These are phyloP conservation scores for Drosophila helvetica DNA, from an alignment of 2,888 invertebrate species.

Conservation along the genomic window DNA sequence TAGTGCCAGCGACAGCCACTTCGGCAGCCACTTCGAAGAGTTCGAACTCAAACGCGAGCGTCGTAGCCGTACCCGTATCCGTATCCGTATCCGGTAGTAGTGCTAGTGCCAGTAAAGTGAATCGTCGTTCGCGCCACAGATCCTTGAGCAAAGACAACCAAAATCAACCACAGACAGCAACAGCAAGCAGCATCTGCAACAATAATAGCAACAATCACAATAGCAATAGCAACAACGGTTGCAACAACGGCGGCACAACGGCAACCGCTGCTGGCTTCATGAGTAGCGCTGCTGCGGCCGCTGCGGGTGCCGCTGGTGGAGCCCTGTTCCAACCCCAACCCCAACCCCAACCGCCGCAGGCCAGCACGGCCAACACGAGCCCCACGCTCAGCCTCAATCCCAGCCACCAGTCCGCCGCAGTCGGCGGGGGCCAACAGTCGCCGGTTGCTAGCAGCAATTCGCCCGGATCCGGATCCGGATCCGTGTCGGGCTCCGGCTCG, in stretches of 20 bases:
- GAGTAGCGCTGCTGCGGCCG: slow-evolving; percentile 88
- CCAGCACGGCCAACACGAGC: slow-evolving; percentile 37
- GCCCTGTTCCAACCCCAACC: slow-evolving; percentile 87
- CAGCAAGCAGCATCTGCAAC: slow-evolving; percentile 28
- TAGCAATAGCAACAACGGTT: slow-evolving; percentile 66
- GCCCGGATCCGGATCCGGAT: slow-evolving; percentile 57
- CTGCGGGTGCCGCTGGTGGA: slow-evolving; percentile 91
- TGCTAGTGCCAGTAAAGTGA: slow-evolving; percentile 43
- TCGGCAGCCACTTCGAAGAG: slow-evolving; percentile 43
- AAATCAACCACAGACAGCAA: slow-evolving; percentile 36
- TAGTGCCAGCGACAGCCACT: slow-evolving; percentile 23
- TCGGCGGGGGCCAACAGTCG: slow-evolving; percentile 29
- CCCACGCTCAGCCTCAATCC: slow-evolving; percentile 20
- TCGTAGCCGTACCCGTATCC: neutral
- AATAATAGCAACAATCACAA: slow-evolving; percentile 55
- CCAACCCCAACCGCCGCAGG: slow-evolving; percentile 49
- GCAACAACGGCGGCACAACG: slow-evolving; percentile 66
- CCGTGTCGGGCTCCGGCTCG: slow-evolving; percentile 58
- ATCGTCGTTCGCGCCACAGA: slow-evolving; percentile 78
- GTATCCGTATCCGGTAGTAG: neutral
- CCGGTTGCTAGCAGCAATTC: slow-evolving; percentile 37
- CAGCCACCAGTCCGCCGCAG: slow-evolving; percentile 3
- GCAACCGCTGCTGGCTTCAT: slow-evolving; percentile 86
- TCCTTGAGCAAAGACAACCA: slow-evolving; percentile 72
- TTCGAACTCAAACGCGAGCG: slow-evolving; percentile 40